Evolutionary conservation across 2,113 vertebrate species (phyloP), one percentile per base, ranked within the genome.

Genomic region (Myotis yumanensis): DNA sequence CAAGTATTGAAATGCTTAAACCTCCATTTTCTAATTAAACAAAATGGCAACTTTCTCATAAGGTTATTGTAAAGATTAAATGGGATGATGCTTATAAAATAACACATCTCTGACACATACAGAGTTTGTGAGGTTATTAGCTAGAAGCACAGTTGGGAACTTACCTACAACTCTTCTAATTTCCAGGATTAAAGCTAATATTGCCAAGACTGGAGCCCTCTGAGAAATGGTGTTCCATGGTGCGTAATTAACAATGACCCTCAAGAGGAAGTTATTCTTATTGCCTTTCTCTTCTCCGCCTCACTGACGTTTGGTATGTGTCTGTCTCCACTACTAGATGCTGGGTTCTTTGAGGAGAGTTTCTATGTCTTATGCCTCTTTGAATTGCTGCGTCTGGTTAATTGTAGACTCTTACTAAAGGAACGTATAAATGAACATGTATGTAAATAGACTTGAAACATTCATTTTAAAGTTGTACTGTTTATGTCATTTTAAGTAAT

Each of bases 401-500:
- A 72, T 51, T 86, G 52, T 28, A 52, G 23, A 91, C 77, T 72
- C 32, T 85, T 89, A n/a, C 35, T 54, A 80, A 84, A 15, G 35
- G 43, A 72, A 92, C 66, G 4, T n/a, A 68, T 32, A 81, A 85
- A 51, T 86, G 85, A 86, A 80, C 51, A 89, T 37, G 12, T 23
- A 62, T 75, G 28, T 40, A 95, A 77, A 90, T 81, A 75, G 8
- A 69, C 46, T 57, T 11, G 75, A 94, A 94, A 89, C 16, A 83
- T 83, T 81, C 72, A 80, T 77, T 91, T 83, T 84, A 92, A 15
- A 89, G 23, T 82, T 83, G n/a, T 54, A 17, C 79, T 93, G 51
- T 85, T 95, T 66, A 88, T 88, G 32, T 86, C 15, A 25, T 52
- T 82, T 93, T 32, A 89, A 68, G 30, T 89, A 85, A 86, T 90